Evolutionary conservation across 2,888 invertebrate genomes (phyloP), one percentile per base, ranked within the genome.

Genomic region (Cyclophora punctaria): DNA sequence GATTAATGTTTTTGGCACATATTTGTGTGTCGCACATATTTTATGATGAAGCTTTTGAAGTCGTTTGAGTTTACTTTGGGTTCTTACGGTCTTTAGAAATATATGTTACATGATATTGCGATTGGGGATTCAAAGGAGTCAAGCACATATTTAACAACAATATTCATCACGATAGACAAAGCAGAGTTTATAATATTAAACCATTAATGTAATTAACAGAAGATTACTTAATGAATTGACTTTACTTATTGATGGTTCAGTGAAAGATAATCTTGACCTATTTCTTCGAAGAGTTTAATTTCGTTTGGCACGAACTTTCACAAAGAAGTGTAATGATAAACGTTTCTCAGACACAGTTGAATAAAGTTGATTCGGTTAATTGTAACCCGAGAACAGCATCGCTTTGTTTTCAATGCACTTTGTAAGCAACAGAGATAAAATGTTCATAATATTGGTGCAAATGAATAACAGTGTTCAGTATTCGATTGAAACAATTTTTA

Each of bases 1-100:
- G 55, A 55, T 53, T 62, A 72, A 66, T 62, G 57, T 65, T 75
- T 69, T 72, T 59, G 67, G 65, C 63, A 67, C 63, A 62, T 58
- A 67, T 64, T 44, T 47, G 66, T 67, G 67, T 65, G 62, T 67
- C 55, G 59, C 57, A 64, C 59, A 70, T 37, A 37, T 20, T 20
- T 20, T 20, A 20, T 20, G 20, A 20, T 5, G 37, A 66, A 70
- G 69, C 66, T 71, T 68, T 68, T 66, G 57, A 66, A 73, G 68
- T 62, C 62, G 62, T 57, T 60, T 62, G 4, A 37, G 20, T 20
- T 20, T 20, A 20, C 20, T 20, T 20, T 20, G 20, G 2, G 20
- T 20, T 20, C 20, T 2, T 20, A 20, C 20, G 20, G 20, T 20
- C 20, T 20, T 20, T 20, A 20, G 20, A 20, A 20, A 20, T 20